A percentile compares a stretch with the other conserved stretches of the same genome.
phyloP scores from a whole-genome alignment of 2,113 vertebrate species.

The Pelodiscus sinensis region DNA sequence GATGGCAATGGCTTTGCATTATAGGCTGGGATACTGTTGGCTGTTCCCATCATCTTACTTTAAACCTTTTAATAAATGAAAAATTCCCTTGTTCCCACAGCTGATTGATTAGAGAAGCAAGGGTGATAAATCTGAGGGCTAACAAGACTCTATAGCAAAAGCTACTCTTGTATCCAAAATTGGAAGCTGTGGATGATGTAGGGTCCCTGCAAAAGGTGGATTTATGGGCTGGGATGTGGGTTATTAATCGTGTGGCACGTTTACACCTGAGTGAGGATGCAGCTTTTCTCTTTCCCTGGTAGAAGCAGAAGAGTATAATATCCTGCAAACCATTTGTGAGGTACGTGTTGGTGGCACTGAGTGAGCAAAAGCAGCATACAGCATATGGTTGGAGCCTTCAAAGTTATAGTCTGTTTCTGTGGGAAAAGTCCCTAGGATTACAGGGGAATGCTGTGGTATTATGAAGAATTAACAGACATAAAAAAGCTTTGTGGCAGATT shows the following conservation, averaged over 20 bases:
- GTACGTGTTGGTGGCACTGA: background rate
- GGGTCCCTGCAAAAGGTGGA: background rate
- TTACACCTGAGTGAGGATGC: background rate
- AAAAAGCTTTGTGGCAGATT: background rate
- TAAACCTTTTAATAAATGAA: background rate
- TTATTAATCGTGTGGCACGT: background rate
- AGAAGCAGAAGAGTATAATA: background rate
- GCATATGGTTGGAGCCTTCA: background rate
- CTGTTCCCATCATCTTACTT: background rate
- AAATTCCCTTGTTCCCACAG: background rate
- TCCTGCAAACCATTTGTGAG: background rate
- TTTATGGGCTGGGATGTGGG: background rate
- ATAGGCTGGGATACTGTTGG: background rate
- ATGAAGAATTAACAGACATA: background rate
- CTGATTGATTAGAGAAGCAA: background rate
- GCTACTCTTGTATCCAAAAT: background rate
- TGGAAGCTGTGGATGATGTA: background rate
- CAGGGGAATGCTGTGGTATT: background rate
- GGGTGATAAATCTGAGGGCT: background rate
- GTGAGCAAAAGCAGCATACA: background rate
- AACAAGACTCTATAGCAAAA: background rate
- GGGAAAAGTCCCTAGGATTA: rapidly evolving
- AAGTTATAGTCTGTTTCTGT: background rate
- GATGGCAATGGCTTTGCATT: background rate
- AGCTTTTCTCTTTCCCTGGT: background rate